Percentiles rank a stretch among this genome's conserved stretches.
Evolutionary conservation across 2,888 invertebrate genomes (phyloP).

Genomic region (Orchesellides sinensis): DNA sequence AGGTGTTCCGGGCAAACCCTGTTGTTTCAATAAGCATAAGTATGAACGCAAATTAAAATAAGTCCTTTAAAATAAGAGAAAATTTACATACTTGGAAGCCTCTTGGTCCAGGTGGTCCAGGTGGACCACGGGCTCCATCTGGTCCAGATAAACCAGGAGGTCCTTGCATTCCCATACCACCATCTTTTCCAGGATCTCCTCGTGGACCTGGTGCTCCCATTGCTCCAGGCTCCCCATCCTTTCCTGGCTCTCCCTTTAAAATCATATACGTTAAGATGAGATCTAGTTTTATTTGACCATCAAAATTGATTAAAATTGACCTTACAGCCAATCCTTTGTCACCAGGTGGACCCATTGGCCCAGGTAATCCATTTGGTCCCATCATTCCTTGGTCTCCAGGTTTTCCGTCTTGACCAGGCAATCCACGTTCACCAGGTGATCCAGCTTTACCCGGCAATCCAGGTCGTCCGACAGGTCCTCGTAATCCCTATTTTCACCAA

Average conservation of each 20-base stretch:
- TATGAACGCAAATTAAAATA: conserved; percentile 76
- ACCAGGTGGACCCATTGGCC: conserved; percentile 85
- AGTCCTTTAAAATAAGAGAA: conserved; percentile 83
- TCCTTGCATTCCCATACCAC: conserved; percentile 78
- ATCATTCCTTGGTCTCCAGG: conserved; percentile 87
- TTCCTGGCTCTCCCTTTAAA: conserved; percentile 84
- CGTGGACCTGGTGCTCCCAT: conserved; percentile 86
- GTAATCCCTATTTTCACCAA: conserved; percentile 78
- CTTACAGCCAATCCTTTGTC: conserved; percentile 85
- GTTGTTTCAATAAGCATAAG: conserved; percentile 59
- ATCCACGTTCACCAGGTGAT: conserved; percentile 78
- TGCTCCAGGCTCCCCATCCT: conserved; percentile 86
- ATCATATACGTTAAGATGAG: background rate
- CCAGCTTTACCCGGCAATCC: conserved; percentile 83
- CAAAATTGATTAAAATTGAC: background rate
- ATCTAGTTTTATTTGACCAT: background rate
- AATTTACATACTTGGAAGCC: conserved; percentile 86
- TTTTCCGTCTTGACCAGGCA: conserved; percentile 84
- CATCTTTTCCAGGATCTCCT: conserved; percentile 84
- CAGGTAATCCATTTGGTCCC: conserved; percentile 88
- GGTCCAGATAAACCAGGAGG: conserved; percentile 89
- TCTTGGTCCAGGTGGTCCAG: conserved; percentile 85
- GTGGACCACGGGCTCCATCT: conserved; percentile 85
- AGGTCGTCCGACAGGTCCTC: conserved; percentile 83
- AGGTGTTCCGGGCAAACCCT: conserved; percentile 84